These are phyloP conservation scores for Acanthopleura granulata DNA, from an alignment of 2,888 invertebrate species.

Conservation along the genomic window DNA sequence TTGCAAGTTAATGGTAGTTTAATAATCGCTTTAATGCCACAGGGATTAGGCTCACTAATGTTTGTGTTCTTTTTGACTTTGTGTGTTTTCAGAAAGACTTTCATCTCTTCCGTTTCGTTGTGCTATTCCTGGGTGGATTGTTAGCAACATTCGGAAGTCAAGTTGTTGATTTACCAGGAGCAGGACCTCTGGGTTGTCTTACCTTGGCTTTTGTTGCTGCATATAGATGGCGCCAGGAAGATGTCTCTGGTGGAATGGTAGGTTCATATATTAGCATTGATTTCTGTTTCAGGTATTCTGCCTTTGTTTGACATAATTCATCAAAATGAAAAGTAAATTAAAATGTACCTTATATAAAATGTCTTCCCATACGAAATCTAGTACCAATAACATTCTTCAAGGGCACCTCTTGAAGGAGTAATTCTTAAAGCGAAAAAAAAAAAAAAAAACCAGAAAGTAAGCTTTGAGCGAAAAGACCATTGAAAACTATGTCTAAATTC, in stretches of 20 bases:
- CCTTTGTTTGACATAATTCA: background rate
- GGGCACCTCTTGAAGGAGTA: no score
- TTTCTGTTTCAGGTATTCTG: background rate
- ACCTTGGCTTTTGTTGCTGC: slow-evolving; percentile 69
- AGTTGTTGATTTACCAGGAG: slow-evolving; percentile 79
- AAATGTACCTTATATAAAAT: no score
- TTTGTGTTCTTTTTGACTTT: background rate
- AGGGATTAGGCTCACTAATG: background rate
- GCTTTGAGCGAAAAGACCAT: no score
- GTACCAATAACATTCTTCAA: no score
- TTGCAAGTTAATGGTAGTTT: no score
- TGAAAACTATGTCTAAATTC: no score
- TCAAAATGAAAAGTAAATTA: no score
- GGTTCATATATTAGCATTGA: background rate
- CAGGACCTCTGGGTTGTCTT: slow-evolving; percentile 77
- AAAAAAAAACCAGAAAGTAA: no score
- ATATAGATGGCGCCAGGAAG: slow-evolving; percentile 66
- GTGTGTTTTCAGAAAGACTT: slow-evolving; percentile 47
- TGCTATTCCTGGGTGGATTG: slow-evolving; percentile 85
- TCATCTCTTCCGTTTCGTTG: slow-evolving; percentile 75
- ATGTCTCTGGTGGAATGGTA: slow-evolving; percentile 33
- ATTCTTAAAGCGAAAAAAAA: no score
- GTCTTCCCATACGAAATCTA: no score
- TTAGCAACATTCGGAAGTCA: slow-evolving; percentile 90
- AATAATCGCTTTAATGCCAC: no score